Evolutionary conservation across 2,797 vertebrate genomes (phyloP).

Genomic region (Coregonus sp.): DNA sequence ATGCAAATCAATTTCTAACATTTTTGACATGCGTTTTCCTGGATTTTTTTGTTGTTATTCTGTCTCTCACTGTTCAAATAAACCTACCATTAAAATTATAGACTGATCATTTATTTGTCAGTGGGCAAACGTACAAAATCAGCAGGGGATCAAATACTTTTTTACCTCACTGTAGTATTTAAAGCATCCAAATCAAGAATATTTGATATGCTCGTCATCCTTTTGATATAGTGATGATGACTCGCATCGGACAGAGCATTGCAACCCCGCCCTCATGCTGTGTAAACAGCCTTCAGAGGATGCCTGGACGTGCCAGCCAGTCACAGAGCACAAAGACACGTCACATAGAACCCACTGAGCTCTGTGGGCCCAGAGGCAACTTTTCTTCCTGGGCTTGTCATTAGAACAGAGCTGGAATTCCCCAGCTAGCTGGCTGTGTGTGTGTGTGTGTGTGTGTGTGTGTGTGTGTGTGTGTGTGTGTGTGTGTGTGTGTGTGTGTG

Average conservation of each 20-base stretch:
- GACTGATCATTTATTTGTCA: too few species aligned
- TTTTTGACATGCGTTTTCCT: too few species aligned
- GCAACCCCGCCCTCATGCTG: too few species aligned
- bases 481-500: conserved; percentile 12
- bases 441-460: not conserved
- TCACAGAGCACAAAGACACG: not conserved
- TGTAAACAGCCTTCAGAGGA: not conserved
- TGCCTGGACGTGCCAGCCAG: not conserved
- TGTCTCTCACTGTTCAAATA: too few species aligned
- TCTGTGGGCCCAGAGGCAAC: not conserved
- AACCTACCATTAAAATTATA: too few species aligned
- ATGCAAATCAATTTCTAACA: too few species aligned
- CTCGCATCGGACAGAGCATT: not conserved
- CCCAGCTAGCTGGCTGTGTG: conserved; percentile 20
- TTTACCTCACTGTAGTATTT: not conserved
- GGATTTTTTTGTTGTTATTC: too few species aligned
- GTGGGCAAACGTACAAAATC: too few species aligned
- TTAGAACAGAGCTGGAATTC: conserved; percentile 50
- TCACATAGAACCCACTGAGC: not conserved
- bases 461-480: not conserved
- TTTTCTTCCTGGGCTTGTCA: conserved; percentile 44
- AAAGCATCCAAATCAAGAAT: not conserved
- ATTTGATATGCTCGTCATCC: not conserved
- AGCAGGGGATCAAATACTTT: too few species aligned
- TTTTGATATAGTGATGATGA: not conserved